phyloP scores from a whole-genome alignment of 2,888 invertebrate genomes.

The Lathronympha strigana region DNA sequence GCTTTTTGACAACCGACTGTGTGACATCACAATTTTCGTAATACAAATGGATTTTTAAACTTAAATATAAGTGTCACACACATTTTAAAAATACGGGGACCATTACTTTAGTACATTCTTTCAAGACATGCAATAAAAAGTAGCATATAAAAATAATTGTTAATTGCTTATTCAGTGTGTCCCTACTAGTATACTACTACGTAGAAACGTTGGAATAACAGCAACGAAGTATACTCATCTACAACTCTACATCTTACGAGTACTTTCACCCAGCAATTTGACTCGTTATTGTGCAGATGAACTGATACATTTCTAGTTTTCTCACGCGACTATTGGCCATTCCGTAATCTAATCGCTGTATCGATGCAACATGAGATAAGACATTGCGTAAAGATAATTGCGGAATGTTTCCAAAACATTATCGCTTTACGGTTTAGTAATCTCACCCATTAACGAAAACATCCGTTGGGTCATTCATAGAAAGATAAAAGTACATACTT shows the following conservation, averaged over 20 bases:
- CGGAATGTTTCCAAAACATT: slow-evolving; percentile 31
- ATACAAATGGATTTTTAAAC: too few relatives aligned
- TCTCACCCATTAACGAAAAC: slow-evolving; percentile 6
- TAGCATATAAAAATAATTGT: too few relatives aligned
- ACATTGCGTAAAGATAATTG: slow-evolving; percentile 21
- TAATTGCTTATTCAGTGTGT: too few relatives aligned
- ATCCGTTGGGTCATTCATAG: slow-evolving; percentile 4
- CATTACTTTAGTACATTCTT: too few relatives aligned
- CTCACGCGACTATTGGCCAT: slow-evolving; percentile 36
- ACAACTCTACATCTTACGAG: not conserved
- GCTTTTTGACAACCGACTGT: too few relatives aligned
- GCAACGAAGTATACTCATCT: not conserved
- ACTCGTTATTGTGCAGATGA: slow-evolving; percentile 13
- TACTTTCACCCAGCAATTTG: slow-evolving; percentile 35
- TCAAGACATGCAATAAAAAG: too few relatives aligned
- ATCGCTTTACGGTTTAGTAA: slow-evolving; percentile 15
- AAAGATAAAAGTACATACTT: not conserved
- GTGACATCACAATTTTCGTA: too few relatives aligned
- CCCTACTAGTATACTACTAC: too few relatives aligned
- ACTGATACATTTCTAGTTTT: slow-evolving; percentile 31
- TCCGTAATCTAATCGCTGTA: slow-evolving; percentile 34
- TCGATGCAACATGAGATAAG: slow-evolving; percentile 31
- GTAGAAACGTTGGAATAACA: not conserved
- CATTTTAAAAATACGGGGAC: too few relatives aligned
- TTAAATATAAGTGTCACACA: too few relatives aligned